Evolutionary conservation across 2,113 vertebrate species (phyloP), one percentile per base, ranked within the genome.

Genomic region (Clarias batrachus): DNA sequence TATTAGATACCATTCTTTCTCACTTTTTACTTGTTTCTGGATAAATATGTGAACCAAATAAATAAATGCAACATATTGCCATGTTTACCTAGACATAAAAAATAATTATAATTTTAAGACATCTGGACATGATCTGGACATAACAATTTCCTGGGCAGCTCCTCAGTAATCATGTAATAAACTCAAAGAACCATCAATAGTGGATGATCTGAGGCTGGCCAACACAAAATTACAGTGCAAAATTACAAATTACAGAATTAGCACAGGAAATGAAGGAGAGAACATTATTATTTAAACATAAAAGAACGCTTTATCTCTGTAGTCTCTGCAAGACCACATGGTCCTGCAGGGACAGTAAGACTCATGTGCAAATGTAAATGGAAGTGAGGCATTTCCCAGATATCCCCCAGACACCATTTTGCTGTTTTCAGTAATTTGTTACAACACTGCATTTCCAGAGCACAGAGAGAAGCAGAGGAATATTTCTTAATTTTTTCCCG

Each of bases 61-160:
- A 60, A 60, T n/a, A 41, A 76, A 82, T 84, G 74, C 59, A 57
- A 82, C 65, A 30, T 60, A 37, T 60, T 73, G 13, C 6, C 30
- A 84, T 59, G 21, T 73, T 21, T 41, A 60, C 13, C 23, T 11
- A 83, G 16, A 71, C 11, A 16, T 54, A 48, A 83, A n/a, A 56
- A 84, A 48, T 0, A 48, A 60, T 74, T 84, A 84, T 60, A 60
- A 70, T 12, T 13, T 54, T n/a, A 23, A 52, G 37, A 82, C 87
- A 91, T 88, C 84, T 90, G 91, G 87, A 86, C 68, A 84, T 84
- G 59, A 87, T 90, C 90, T 89, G 71, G 88, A 89, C 86, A 89
- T 90, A 41, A 83, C 65, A 82, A 90, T 91, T 87, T 89, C 89
- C 84, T 90, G 85, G 86, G 90, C 82, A 86, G 71, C 81, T 87